Base-by-base conservation (phyloP, 1,140 invertebrate species). In the Sitodiplosis mosellana region DNA sequence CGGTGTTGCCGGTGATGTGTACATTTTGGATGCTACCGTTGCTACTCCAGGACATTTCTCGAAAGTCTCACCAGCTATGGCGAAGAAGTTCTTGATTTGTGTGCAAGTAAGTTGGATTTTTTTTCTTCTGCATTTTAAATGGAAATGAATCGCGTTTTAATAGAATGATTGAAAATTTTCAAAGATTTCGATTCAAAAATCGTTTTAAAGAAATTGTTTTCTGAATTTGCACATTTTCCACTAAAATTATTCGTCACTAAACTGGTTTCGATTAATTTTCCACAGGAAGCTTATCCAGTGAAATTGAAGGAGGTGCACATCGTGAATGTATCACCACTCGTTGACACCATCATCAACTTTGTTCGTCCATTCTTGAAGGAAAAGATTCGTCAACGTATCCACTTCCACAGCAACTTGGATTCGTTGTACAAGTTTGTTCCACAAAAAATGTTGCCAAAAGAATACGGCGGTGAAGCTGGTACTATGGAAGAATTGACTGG, bases 291-390 rank as follows among this genome's bases (percentile, higher is more conserved):
- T 0, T 89, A 87, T 60, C 84, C 84, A 0, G 80, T 87, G 0
- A 85, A 87, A 59, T 65, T 87, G 37, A 87, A 88, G 56, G 80
- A 85, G 62, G 80, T 87, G 22, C 83, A 88, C 57, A 76, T 87
- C 6, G 71, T 89, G n/a, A 86, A 88, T 58, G 79, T 83, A 5
- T 83, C 81, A 7, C 78, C 82, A 0, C 56, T 87, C 8, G 81
- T 89, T 5, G 82, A 87, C 51, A 78, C 80, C 12, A 83, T 89
- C 48, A 71, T 86, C 22, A 85, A 77, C 54, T 83, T 87, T 59
- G 81, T 86, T 0, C 85, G 84, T 59, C 83, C 83, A 0, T 85
- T 87, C 61, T 66, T 87, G 14, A 87, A 86, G 57, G 84, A 88
- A 55, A 89, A 89, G 63, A 85, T 88, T 47, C 73, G 78, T 50